These are phyloP conservation scores for Ceyx melanurus DNA, from an alignment of 2,113 vertebrate species.

Conservation along the genomic window DNA sequence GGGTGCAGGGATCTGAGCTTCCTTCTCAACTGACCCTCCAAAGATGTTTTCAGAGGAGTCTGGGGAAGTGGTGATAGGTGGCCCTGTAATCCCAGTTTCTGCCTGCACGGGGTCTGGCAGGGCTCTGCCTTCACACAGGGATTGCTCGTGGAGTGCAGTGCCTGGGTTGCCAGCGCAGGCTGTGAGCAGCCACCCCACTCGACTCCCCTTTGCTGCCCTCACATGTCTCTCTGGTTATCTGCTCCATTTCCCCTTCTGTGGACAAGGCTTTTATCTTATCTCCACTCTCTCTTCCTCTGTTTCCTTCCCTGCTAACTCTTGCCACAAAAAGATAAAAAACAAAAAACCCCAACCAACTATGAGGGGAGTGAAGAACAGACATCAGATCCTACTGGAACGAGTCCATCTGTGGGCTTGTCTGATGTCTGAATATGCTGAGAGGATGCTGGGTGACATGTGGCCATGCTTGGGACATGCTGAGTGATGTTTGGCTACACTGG, in stretches of 20 bases:
- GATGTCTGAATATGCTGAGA: not conserved
- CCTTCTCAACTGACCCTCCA: not conserved
- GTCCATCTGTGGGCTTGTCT: too few species aligned
- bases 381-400: not conserved
- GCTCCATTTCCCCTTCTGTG: not conserved
- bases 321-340: not conserved
- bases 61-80: not conserved
- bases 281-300: not conserved
- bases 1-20: not conserved
- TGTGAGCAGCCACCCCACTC: accelerated
- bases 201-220: not conserved
- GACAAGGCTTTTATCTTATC: constrained; percentile 33
- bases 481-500: not conserved
- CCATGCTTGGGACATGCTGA: not conserved
- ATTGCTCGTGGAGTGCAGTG: not conserved
- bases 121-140: not conserved
- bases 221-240: not conserved
- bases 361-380: not conserved
- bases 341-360: not conserved
- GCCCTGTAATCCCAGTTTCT: not conserved
- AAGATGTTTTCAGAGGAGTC: not conserved
- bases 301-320: not conserved
- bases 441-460: not conserved
- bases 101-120: not conserved
- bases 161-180: too few species aligned